Conservation (phyloP, 1,140 invertebrate genomes). For the Trissolcus basalis region DNA sequence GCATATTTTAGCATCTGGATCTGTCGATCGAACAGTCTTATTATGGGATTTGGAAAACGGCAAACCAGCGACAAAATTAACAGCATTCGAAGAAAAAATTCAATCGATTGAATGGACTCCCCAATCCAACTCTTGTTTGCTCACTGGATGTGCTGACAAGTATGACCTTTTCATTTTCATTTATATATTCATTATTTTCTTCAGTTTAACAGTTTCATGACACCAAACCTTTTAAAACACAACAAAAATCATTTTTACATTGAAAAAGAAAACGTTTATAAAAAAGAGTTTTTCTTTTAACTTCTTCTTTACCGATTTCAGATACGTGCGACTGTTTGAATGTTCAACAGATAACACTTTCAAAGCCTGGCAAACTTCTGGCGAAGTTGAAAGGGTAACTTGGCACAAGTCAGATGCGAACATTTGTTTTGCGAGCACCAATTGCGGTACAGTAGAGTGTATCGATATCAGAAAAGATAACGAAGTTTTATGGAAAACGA, state of each 20-base stretch:
- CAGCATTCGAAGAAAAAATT: conserved; percentile 86
- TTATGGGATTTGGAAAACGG: conserved; percentile 94
- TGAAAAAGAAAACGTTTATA: too few species aligned
- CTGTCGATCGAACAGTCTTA: conserved; percentile 91
- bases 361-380: conserved; percentile 82
- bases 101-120: conserved; percentile 94
- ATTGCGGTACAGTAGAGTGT: conserved; percentile 86
- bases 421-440: conserved; percentile 84
- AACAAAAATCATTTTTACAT: not conserved
- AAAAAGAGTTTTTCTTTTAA: conserved; percentile 13
- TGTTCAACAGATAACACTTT: conserved; percentile 81
- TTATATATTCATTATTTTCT: conserved; percentile 10
- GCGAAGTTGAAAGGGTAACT: conserved; percentile 91
- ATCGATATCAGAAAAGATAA: conserved; percentile 84
- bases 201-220: not conserved
- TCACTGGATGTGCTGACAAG: conserved; percentile 85
- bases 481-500: conserved; percentile 84
- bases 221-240: not conserved
- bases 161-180: conserved; percentile 64
- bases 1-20: conserved; percentile 93
- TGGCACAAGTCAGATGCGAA: conserved; percentile 89
- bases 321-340: conserved; percentile 85
- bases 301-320: conserved; percentile 73
- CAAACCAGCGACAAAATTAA: conserved; percentile 83
- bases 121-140: conserved; percentile 85